Evolutionary conservation across 2,888 invertebrate genomes (phyloP).

Genomic region (Melieria omissa): DNA sequence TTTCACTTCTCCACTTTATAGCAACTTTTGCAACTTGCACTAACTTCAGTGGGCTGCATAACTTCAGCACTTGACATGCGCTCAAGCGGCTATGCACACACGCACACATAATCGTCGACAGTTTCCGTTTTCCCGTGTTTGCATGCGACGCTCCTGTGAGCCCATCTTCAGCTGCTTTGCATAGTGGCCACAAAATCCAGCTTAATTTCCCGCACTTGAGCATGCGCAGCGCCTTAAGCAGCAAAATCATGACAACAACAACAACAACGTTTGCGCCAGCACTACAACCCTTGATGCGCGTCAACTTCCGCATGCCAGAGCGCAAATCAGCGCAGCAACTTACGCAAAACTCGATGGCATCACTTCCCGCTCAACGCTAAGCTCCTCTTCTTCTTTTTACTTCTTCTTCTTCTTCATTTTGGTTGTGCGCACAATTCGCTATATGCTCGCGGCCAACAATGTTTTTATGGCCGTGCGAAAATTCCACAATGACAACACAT

Average conservation of each 20-base stretch:
- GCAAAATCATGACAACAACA: neutral
- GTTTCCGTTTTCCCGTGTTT: conserved; percentile 21
- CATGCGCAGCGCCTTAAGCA: conserved; percentile 19
- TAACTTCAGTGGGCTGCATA: neutral
- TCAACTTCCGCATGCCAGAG: conserved; percentile 17
- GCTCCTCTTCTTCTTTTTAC: too few species aligned
- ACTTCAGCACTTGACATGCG: neutral
- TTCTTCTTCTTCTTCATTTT: neutral
- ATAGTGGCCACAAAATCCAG: neutral
- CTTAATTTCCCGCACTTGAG: conserved; percentile 21
- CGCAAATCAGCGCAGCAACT: neutral
- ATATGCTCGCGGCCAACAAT: neutral
- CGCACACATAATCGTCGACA: neutral
- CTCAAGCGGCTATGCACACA: neutral
- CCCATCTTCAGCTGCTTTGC: neutral
- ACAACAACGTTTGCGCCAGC: neutral
- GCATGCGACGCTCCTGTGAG: neutral
- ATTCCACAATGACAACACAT: conserved; percentile 38
- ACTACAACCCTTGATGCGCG: neutral
- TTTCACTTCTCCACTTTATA: neutral
- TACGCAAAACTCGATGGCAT: conserved; percentile 1
- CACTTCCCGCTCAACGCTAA: neutral
- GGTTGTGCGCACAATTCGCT: neutral
- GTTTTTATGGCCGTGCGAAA: conserved; percentile 40
- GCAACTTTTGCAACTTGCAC: neutral